phyloP scores from a whole-genome alignment of 2,113 vertebrate genomes.

The Gallinago undulata region DNA sequence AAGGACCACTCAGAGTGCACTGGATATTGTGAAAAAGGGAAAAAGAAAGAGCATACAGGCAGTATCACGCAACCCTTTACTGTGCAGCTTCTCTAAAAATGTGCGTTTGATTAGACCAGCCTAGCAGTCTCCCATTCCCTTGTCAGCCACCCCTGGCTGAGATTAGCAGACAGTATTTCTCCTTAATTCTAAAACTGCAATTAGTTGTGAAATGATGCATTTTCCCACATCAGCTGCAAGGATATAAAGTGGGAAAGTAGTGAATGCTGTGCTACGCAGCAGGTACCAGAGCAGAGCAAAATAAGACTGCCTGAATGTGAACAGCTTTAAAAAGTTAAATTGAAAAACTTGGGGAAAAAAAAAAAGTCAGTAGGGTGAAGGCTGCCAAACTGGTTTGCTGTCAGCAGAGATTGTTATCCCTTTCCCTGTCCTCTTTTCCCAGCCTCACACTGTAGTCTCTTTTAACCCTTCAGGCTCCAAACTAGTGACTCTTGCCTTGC shows the following conservation, averaged over 20 bases:
- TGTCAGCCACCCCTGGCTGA: not conserved
- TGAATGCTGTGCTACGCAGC: not conserved
- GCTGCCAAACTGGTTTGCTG: conserved; percentile 33
- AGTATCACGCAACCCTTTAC: not conserved
- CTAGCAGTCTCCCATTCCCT: not conserved
- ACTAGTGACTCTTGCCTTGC: not conserved
- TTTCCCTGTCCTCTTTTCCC: not conserved
- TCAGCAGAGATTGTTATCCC: not conserved
- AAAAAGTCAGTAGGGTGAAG: not conserved
- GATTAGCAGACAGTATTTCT: not conserved
- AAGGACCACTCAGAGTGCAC: not conserved
- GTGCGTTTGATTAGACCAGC: not conserved
- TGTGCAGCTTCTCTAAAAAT: not conserved
- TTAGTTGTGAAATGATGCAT: not conserved
- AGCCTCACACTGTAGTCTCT: not conserved
- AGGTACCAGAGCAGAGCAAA: not conserved
- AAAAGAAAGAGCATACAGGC: not conserved
- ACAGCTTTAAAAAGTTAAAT: not conserved
- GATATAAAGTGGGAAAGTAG: not conserved
- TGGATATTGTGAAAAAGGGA: not conserved
- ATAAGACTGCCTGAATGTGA: not conserved
- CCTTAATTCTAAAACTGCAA: not conserved
- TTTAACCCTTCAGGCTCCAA: not conserved
- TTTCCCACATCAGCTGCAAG: not conserved
- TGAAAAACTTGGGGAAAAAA: not conserved